Evolutionary conservation across 37 sponge, comb jelly and placozoan genomes (phyloP).

Genomic region (Aplysina aerophoba): DNA sequence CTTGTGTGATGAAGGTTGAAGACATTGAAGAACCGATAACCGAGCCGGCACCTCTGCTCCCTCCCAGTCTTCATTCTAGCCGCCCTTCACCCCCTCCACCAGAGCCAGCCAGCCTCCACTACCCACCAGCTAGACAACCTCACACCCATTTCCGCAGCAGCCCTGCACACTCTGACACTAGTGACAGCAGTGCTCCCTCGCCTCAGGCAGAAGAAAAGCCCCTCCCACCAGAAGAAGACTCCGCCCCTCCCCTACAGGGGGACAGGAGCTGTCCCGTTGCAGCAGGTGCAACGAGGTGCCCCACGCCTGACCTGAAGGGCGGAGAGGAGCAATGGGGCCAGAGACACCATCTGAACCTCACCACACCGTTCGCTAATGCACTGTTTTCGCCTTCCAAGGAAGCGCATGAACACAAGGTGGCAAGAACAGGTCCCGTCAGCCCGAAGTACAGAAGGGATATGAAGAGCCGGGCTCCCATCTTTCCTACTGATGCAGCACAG

Average conservation of each 20-base stretch:
- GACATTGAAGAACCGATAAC: not conserved
- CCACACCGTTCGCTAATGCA: not conserved
- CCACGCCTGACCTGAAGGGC: conserved; percentile 30
- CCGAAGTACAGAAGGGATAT: conserved; percentile 20
- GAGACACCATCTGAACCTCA: conserved; percentile 6
- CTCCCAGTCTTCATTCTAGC: too few relatives aligned
- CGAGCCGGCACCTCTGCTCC: not conserved
- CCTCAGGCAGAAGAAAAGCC: too few relatives aligned
- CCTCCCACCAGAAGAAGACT: too few relatives aligned
- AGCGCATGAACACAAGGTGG: not conserved
- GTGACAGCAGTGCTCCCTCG: too few relatives aligned
- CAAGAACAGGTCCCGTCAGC: conserved; percentile 3
- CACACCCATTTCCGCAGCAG: too few relatives aligned
- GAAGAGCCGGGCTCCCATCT: conserved; percentile 28
- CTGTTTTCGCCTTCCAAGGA: conserved; percentile 9
- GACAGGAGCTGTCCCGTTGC: not conserved
- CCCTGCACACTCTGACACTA: too few relatives aligned
- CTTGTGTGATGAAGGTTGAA: conserved; percentile 1
- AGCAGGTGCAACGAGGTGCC: not conserved
- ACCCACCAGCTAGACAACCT: too few relatives aligned
- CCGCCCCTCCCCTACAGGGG: too few relatives aligned
- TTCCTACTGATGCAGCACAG: not conserved
- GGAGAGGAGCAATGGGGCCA: not conserved
- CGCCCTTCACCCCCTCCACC: too few relatives aligned
- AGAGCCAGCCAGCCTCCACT: too few relatives aligned